Percentiles rank a stretch among this genome's conserved stretches.
Conservation (phyloP, 2,888 invertebrate genomes). For the Eutolmus rufibarbis region DNA sequence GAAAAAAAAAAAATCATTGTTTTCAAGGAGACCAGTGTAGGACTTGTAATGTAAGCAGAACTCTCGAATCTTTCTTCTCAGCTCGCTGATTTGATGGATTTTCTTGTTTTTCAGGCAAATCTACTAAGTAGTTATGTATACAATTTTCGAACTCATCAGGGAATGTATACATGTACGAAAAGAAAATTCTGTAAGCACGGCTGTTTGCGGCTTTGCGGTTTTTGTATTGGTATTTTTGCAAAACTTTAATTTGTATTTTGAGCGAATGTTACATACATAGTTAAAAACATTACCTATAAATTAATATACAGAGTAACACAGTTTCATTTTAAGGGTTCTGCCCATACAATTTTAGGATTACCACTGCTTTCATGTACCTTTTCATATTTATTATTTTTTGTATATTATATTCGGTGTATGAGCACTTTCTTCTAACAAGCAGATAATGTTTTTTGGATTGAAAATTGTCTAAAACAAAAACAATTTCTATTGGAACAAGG, state of each 20-base stretch:
- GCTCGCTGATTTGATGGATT: background rate
- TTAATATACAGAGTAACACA: too few species aligned
- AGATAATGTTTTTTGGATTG: background rate
- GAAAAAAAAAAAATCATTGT: background rate
- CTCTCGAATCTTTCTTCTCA: background rate
- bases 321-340: too few species aligned
- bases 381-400: too few species aligned
- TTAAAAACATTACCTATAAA: background rate
- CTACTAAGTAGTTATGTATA: background rate
- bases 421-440: background rate
- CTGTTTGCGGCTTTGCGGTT: background rate
- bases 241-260: background rate
- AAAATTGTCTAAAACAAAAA: background rate
- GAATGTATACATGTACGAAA: background rate
- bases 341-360: too few species aligned
- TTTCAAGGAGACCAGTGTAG: conserved; percentile 1
- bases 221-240: background rate
- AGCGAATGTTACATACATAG: background rate
- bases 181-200: background rate
- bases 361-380: too few species aligned
- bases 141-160: background rate
- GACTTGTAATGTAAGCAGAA: conserved; percentile 13
- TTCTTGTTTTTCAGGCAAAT: background rate
- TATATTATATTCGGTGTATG: background rate
- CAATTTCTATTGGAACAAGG: too few species aligned